Evolutionary conservation across 2,888 invertebrate species (phyloP), one percentile per base, ranked within the genome.

Genomic region (Limenitis camilla): DNA sequence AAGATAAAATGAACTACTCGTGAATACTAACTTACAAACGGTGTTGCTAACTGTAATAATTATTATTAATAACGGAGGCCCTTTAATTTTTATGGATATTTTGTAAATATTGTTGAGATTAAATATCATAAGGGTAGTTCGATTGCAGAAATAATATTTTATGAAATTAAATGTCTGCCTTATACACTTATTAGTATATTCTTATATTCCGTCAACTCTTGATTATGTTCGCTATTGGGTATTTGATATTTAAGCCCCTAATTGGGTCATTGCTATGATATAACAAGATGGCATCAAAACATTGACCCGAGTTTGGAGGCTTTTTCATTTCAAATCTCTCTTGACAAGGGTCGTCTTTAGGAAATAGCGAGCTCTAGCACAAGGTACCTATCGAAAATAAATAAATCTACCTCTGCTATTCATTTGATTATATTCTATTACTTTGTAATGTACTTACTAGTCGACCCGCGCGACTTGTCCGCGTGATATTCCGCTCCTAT

Each of bases 241-340:
- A 36, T 11, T 45, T 11, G 28, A 10, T 10, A 36, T 36, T 45
- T 35, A 45, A 45, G 36, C 45, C 11, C 36, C 45, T 45, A 45
- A 45, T 45, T 45, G 45, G 45, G 45, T 33, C 45, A 45, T 35
- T 36, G 45, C 35, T 49, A 49, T 56, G 44, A 49, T 48, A 38
- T 33, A 44, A 56, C 49, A 39, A 42, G 31, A 56, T 52, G 52
- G 49, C 52, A 52, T 55, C 52, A 56, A 52, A 52, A 49, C 49
- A 52, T 45, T 36, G 39, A 47, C 49, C 39, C 41, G 46, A 56
- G 52, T 52, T 52, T 48, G 47, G 33, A 52, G 52, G 40, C 36
- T 52, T 56, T 55, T 46, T 42, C 52, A 33, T 48, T 43, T 41
- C 52, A 56, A 52, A 56, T 52, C 52, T 56, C 38, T 45, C 52